phyloP scores from a whole-genome alignment of 2,797 vertebrate species.

The Rhinogobio ventralis region DNA sequence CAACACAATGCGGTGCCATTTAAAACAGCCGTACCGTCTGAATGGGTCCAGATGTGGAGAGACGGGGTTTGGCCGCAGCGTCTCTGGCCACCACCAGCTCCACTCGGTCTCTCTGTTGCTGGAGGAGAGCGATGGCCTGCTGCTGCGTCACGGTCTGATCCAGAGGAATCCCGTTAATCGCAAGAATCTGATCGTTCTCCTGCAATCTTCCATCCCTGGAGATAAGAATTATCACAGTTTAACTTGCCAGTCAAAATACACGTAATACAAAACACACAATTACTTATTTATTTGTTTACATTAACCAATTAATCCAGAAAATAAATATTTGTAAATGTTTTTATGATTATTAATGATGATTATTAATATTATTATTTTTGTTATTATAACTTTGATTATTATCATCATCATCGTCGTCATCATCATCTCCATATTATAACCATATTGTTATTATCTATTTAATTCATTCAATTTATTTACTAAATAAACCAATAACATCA shows the following conservation, averaged over 20 bases:
- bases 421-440: too few species aligned
- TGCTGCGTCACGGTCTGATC: slow-evolving; percentile 89
- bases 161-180: slow-evolving; percentile 88
- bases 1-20: slow-evolving; percentile 26
- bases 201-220: slow-evolving; percentile 88
- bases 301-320: background rate
- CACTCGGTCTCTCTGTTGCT: slow-evolving; percentile 85
- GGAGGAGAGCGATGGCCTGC: slow-evolving; percentile 88
- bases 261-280: background rate
- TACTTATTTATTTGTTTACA: background rate
- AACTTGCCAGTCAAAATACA: background rate
- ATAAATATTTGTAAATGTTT: background rate
- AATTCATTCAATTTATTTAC: too few species aligned
- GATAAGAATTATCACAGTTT: background rate
- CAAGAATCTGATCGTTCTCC: slow-evolving; percentile 94
- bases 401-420: too few species aligned
- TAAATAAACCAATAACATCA: too few species aligned
- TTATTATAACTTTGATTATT: background rate
- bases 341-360: background rate
- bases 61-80: slow-evolving; percentile 45
- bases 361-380: too few species aligned
- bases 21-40: slow-evolving; percentile 75
- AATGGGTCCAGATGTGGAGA: slow-evolving; percentile 63
- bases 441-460: too few species aligned
- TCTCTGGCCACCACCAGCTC: slow-evolving; percentile 89